Percentiles rank a stretch among this genome's conserved stretches.
Conservation (phyloP, 2,113 vertebrate species). For the Rousettus leschenaultii region DNA sequence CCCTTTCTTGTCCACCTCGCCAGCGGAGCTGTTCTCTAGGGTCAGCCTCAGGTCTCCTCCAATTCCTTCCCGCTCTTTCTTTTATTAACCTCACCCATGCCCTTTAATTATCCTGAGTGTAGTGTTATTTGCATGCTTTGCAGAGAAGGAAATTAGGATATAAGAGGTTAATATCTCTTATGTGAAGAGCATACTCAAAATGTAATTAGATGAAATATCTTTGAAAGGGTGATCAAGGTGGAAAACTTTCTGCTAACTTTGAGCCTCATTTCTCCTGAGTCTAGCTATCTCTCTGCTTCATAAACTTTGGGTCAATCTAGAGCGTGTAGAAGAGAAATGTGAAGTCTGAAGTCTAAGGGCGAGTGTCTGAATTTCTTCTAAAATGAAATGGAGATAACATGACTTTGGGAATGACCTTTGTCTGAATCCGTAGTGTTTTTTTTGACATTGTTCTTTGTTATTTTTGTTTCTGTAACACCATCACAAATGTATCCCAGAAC, state of each 20-base stretch:
- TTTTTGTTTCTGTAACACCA: neutral
- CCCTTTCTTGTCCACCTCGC: neutral
- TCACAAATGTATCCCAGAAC: neutral
- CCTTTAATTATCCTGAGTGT: neutral
- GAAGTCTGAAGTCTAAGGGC: neutral
- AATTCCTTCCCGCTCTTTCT: neutral
- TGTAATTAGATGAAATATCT: neutral
- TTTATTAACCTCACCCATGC: neutral
- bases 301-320: neutral
- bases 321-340: accelerated
- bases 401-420: neutral
- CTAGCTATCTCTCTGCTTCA: neutral
- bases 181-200: neutral
- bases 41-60: neutral
- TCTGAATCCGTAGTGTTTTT: neutral
- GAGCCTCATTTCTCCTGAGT: neutral
- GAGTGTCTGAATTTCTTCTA: neutral
- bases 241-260: neutral
- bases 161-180: neutral
- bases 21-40: neutral
- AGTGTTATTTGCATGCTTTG: neutral
- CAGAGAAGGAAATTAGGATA: neutral
- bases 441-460: neutral
- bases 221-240: neutral
- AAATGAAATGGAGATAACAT: neutral